Evolutionary conservation across 2,888 invertebrate species (phyloP), one percentile per base, ranked within the genome.

Genomic region (Euplagia quadripunctaria): DNA sequence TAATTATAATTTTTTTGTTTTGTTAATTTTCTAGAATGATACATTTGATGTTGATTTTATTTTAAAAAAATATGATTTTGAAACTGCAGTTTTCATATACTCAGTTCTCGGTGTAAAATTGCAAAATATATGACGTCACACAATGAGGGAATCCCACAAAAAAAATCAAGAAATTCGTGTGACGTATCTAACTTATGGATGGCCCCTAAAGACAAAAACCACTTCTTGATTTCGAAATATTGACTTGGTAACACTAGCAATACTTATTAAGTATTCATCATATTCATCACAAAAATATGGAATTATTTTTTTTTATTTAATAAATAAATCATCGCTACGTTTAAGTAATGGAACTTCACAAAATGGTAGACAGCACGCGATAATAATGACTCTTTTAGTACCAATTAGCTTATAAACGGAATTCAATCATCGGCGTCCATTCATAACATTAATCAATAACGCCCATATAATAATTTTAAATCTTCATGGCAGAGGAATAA

Each of bases 371-470:
- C 78, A 76, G 78, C 77, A 77, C 79, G 79, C 81, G 79, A 78
- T 84, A 86, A 87, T 85, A 79, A 80, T 68, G 43, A 46, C 68
- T 80, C 83, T 83, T 85, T 89, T 83, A 89, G 86, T 88, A 90
- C 87, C 89, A 89, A 88, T 91, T 87, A 89, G 79, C 87, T 83
- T 86, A 85, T 87, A 85, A 88, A 80, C 82, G 79, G 78, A 80
- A 76, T 78, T 81, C 82, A 85, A 87, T 82, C 74, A 78, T 80
- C 71, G 76, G 80, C 77, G 73, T 81, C 84, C 85, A 85, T 82
- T 87, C 84, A 84, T 82, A 82, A 80, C 73, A 72, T 76, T 73
- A 75, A 55, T 77, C 31, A 65, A 63, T 31, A 66, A 61, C 61
- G 16, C 12, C 7, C 46, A 65, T 69, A 43, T 11, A 64, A 4